Evolutionary conservation across 2,113 vertebrate genomes (phyloP).

Genomic region (Phaethon lepturus): DNA sequence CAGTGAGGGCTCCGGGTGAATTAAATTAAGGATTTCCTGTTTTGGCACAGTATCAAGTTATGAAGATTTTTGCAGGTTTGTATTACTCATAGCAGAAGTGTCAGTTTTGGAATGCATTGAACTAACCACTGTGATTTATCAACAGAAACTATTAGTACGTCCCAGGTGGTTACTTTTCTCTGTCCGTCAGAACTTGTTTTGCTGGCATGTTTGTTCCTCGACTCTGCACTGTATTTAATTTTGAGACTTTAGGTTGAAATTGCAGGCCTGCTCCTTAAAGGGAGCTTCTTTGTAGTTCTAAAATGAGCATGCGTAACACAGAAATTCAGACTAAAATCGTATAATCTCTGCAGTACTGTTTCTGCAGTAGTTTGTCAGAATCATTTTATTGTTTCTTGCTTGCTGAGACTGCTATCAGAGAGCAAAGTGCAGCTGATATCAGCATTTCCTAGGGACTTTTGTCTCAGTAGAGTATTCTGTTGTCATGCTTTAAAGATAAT

Average conservation of each 20-base stretch:
- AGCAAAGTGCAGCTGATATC: neutral
- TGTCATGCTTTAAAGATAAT: slow-evolving; percentile 16
- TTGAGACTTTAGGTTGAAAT: neutral
- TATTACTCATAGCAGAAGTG: neutral
- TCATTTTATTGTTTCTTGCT: neutral
- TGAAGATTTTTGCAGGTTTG: neutral
- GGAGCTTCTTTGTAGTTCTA: neutral
- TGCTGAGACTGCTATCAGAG: neutral
- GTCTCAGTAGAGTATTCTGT: neutral
- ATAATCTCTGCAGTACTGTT: neutral
- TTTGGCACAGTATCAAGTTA: neutral
- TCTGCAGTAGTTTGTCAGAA: neutral
- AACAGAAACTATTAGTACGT: fast-evolving
- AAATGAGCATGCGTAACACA: fast-evolving
- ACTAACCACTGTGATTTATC: neutral
- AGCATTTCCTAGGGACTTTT: neutral
- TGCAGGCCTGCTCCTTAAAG: neutral
- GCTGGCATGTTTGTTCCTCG: neutral
- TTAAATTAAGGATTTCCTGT: neutral
- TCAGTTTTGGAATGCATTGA: neutral
- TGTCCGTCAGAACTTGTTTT: neutral
- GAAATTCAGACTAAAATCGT: neutral
- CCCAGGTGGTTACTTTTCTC: neutral
- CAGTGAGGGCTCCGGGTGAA: neutral
- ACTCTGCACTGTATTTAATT: neutral